Conservation (phyloP, 1,140 invertebrate species). For the Caerostris darwini region DNA sequence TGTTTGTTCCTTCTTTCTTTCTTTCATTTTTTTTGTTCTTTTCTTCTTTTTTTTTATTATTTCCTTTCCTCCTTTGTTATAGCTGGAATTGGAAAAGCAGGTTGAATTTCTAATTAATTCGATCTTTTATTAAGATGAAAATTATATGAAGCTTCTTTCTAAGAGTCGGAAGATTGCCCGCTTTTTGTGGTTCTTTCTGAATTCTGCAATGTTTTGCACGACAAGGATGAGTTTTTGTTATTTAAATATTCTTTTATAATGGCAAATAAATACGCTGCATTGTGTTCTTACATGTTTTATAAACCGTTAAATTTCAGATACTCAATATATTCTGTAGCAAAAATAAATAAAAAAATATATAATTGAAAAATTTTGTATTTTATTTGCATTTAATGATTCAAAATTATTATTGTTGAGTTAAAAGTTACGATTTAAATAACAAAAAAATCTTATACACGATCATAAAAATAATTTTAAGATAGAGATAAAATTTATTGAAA, state of each 20-base stretch:
- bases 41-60: constrained; percentile 17
- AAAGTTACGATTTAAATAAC: too few relatives aligned
- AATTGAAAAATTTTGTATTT: too few relatives aligned
- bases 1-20: background rate
- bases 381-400: too few relatives aligned
- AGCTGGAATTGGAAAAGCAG: constrained; percentile 3
- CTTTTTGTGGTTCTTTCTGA: background rate
- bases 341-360: too few relatives aligned
- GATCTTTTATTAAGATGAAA: constrained; percentile 52
- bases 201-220: background rate
- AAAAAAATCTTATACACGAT: too few relatives aligned
- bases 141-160: background rate
- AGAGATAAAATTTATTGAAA: too few relatives aligned
- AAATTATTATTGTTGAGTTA: too few relatives aligned
- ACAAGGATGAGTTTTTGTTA: background rate
- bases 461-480: too few relatives aligned
- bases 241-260: background rate
- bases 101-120: constrained; percentile 71
- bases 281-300: too few relatives aligned
- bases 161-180: background rate
- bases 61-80: background rate
- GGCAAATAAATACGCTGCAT: background rate
- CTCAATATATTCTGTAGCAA: too few relatives aligned
- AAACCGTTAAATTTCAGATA: too few relatives aligned
- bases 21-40: background rate